Conservation (phyloP, 2,888 invertebrate genomes). For the Spisula subtruncata region DNA sequence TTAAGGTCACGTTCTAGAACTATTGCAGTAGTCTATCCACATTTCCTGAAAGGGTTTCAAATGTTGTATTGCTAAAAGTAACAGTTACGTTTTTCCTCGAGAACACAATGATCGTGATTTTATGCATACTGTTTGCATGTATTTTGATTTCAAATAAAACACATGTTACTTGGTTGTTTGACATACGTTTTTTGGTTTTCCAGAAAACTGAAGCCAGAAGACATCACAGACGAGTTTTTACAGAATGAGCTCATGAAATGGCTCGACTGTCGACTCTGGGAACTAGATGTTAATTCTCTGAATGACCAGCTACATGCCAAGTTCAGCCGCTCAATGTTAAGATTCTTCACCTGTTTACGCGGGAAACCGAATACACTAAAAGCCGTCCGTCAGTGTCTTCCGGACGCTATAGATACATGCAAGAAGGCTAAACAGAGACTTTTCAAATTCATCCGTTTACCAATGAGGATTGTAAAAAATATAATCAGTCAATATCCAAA, state of each 20-base stretch:
- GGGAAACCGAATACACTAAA: slow-evolving; percentile 52
- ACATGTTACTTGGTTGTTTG: no score
- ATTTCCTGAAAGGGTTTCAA: no score
- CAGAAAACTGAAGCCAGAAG: slow-evolving; percentile 51
- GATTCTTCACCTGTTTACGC: slow-evolving; percentile 48
- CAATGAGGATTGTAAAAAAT: slow-evolving; percentile 53
- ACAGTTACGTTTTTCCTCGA: no score
- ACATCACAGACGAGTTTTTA: slow-evolving; percentile 59
- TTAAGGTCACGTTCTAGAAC: no score
- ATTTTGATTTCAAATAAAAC: no score
- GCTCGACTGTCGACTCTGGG: slow-evolving; percentile 64
- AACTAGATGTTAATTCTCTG: slow-evolving; percentile 62
- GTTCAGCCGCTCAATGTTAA: slow-evolving; percentile 58
- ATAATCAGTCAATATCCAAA: slow-evolving; percentile 57
- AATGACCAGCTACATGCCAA: slow-evolving; percentile 55
- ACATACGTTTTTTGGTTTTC: slow-evolving; percentile 7
- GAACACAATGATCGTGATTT: no score
- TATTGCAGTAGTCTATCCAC: no score
- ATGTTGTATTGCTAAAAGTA: no score
- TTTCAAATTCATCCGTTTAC: slow-evolving; percentile 68
- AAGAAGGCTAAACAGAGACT: slow-evolving; percentile 51
- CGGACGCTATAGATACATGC: slow-evolving; percentile 59
- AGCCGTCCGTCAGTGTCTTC: slow-evolving; percentile 58
- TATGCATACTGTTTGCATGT: no score
- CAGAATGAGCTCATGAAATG: slow-evolving; percentile 61